Evolutionary conservation across 2,888 invertebrate genomes (phyloP).

Genomic region (Meteorus cinctellus): DNA sequence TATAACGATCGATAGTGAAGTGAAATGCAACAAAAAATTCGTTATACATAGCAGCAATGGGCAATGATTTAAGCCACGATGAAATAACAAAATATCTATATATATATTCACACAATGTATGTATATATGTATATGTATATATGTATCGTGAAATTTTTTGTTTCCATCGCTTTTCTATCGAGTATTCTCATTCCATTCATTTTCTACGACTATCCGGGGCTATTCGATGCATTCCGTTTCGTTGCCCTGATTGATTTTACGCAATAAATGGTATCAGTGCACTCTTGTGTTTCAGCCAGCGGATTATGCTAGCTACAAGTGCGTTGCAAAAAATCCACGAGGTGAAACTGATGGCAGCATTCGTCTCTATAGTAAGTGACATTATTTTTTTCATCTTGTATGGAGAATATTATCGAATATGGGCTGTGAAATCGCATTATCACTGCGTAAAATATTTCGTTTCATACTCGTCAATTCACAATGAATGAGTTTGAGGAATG

Average conservation of each 20-base stretch:
- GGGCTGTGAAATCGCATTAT: too few species aligned
- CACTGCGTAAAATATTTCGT: too few species aligned
- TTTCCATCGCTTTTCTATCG: constrained; percentile 16
- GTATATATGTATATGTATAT: neutral
- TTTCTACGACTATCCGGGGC: neutral
- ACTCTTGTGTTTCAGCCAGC: constrained; percentile 75
- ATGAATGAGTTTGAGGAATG: too few species aligned
- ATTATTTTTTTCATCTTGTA: neutral
- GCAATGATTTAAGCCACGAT: constrained; percentile 21
- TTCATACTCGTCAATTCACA: too few species aligned
- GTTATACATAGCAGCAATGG: constrained; percentile 1
- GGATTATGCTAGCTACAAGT: constrained; percentile 92
- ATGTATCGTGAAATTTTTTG: neutral
- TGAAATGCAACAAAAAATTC: constrained; percentile 1
- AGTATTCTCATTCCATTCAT: constrained; percentile 17
- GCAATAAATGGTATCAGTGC: constrained; percentile 24
- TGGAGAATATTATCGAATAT: too few species aligned
- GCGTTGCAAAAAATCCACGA: constrained; percentile 91
- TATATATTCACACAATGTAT: neutral
- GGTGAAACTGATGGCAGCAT: constrained; percentile 94
- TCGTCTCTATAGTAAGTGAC: constrained; percentile 88
- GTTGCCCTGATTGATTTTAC: constrained; percentile 24
- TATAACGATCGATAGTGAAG: constrained; percentile 19
- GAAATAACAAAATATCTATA: constrained; percentile 6
- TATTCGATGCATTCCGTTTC: constrained; percentile 17